These are phyloP conservation scores for Pithys albifrons DNA, from an alignment of 2,113 vertebrate genomes.

Conservation along the genomic window DNA sequence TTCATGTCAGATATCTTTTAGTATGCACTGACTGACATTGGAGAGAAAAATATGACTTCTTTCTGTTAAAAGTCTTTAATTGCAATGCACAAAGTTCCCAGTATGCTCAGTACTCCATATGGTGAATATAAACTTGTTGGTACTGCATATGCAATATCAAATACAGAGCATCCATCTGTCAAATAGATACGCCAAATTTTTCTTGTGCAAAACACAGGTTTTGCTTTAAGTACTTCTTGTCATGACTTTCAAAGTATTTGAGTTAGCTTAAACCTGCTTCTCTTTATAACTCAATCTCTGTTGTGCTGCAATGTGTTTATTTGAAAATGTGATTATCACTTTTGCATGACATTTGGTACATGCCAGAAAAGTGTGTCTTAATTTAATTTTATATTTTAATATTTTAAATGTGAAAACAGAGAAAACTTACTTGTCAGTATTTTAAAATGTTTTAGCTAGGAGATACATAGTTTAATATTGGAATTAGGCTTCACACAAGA, in stretches of 20 bases:
- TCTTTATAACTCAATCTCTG: neutral
- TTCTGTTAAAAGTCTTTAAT: conserved; percentile 6
- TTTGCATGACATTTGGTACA: conserved; percentile 38
- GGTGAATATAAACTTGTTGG: conserved; percentile 42
- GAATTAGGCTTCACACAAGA: neutral
- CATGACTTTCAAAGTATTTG: conserved; percentile 14
- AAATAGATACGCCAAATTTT: neutral
- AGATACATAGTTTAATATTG: neutral
- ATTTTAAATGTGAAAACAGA: neutral
- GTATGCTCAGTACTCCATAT: neutral
- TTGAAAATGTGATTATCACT: conserved; percentile 34
- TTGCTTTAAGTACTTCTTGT: conserved; percentile 17
- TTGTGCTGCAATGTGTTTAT: conserved; percentile 2
- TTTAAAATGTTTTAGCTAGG: neutral
- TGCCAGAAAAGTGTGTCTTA: conserved; percentile 6
- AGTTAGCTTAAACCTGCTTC: conserved; percentile 24
- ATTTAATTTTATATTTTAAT: conserved; percentile 11
- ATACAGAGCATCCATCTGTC: conserved; percentile 34
- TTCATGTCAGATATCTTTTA: conserved; percentile 24
- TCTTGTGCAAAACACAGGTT: conserved; percentile 23
- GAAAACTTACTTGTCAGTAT: neutral
- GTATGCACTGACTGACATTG: neutral
- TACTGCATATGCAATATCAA: conserved; percentile 22
- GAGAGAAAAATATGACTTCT: neutral
- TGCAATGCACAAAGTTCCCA: conserved; percentile 9